Base-by-base conservation (phyloP, 2,113 vertebrate species). In the Gracilinanus agilis region DNA sequence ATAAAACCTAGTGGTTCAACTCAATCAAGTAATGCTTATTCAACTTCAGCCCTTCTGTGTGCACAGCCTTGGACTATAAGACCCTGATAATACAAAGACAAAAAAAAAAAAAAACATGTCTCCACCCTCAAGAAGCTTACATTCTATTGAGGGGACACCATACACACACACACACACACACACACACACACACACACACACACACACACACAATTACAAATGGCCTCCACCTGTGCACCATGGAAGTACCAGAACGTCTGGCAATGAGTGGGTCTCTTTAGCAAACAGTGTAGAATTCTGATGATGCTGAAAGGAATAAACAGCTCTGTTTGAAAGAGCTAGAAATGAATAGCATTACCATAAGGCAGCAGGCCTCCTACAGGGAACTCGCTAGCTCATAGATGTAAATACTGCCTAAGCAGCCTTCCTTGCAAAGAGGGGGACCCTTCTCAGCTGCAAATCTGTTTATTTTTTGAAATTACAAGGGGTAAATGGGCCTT, bases 301-400 rank as follows among this genome's bases (percentile, higher is more conserved):
- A 83, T 83, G 67, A 83, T 83, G 67, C 40, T 83, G 67, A 83
- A 83, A 83, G 67, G 67, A 83, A 83, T 83, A 40, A 83, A 83
- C 67, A 83, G 67, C n/a, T 83, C 67, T 83, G 67, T 83, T 83
- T 83, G 67, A 83, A 83, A 83, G 67, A 83, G n/a, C 67, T 83
- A 83, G n/a, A 83, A 83, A 83, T 83, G 67, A 83, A 83, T 83
- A 40, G n/a, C 67, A 40, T 83, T 83, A 83, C 67, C 67, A 83
- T 40, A 83, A 40, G 67, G 67, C 67, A 25, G 29, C 19, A 40
- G 67, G n/a, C 67, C 67, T 83, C 67, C 67, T 83, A 83, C 67
- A 83, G 67, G 67, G 67, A 83, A 83, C 67, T 40, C 67, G 40
- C 67, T 83, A 21, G 67, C 67, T 23, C 67, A 40, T 83, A 40